Evolutionary conservation across 2,113 vertebrate species (phyloP).

Genomic region (Dasyprocta punctata): DNA sequence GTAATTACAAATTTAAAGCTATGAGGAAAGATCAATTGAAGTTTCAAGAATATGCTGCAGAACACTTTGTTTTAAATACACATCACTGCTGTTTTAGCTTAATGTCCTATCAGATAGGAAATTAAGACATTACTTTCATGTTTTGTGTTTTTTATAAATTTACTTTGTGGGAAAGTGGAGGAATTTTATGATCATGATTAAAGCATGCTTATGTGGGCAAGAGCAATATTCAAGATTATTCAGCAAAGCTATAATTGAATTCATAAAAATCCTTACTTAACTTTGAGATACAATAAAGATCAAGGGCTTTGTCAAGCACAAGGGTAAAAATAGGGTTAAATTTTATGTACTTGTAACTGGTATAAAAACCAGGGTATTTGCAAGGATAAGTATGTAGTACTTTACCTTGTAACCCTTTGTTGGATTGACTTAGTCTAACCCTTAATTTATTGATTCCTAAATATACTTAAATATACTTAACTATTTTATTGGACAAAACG

Average conservation of each 20-base stretch:
- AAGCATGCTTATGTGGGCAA: neutral
- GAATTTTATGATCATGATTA: neutral
- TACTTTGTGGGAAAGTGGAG: neutral
- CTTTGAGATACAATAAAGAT: conserved; percentile 4
- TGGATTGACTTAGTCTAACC: neutral
- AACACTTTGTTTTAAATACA: conserved; percentile 13
- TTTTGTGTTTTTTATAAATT: neutral
- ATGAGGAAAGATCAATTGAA: conserved; percentile 28
- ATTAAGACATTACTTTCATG: neutral
- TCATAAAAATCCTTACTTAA: conserved; percentile 24
- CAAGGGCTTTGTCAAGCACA: conserved; percentile 31
- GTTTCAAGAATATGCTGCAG: neutral
- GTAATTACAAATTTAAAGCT: conserved; percentile 47
- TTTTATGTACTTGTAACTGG: conserved; percentile 1
- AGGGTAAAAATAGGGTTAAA: neutral
- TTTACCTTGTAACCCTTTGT: conserved; percentile 49
- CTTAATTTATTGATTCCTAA: conserved; percentile 45
- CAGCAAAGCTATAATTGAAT: neutral
- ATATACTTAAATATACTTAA: conserved; percentile 20
- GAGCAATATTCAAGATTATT: conserved; percentile 1
- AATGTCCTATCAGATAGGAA: conserved; percentile 18
- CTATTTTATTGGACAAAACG: conserved; percentile 28
- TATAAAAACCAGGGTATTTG: conserved; percentile 47
- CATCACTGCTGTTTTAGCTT: conserved; percentile 6
- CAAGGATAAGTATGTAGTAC: neutral